Conservation (phyloP, 1,140 invertebrate species). For the Lepeophtheirus salmonis region DNA sequence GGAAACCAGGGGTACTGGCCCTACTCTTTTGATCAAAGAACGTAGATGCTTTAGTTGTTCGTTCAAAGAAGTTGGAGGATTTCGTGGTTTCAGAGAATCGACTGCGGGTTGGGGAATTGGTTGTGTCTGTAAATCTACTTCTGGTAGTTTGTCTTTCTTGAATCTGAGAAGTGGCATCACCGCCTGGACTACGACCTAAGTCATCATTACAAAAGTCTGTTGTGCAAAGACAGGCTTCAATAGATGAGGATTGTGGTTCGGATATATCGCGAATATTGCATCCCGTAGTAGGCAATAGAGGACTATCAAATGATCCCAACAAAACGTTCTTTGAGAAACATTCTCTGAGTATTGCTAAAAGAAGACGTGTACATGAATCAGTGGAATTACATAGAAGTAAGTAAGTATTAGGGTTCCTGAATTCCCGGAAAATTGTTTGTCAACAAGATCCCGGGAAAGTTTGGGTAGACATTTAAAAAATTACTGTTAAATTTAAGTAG, state of each 20-base stretch:
- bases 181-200: not conserved
- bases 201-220: conserved; percentile 16
- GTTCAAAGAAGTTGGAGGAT: not conserved
- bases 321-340: conserved; percentile 15
- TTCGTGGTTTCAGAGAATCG: not conserved
- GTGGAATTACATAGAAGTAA: too few relatives aligned
- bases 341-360: conserved; percentile 7
- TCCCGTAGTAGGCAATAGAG: not conserved
- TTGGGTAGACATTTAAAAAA: too few relatives aligned
- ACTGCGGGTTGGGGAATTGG: not conserved
- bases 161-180: not conserved
- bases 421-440: too few relatives aligned
- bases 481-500: too few relatives aligned
- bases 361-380: too few relatives aligned
- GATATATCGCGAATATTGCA: not conserved
- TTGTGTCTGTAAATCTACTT: not conserved
- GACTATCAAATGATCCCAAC: conserved; percentile 9
- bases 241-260: not conserved
- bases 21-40: not conserved
- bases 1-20: not conserved
- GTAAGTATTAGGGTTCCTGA: too few relatives aligned
- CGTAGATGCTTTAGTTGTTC: not conserved
- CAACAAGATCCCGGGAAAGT: too few relatives aligned
- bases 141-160: not conserved
- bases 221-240: conserved; percentile 15